Percentiles rank a stretch among this genome's conserved stretches.
Conservation (phyloP, 2,797 vertebrate genomes). For the Molossus molossus region DNA sequence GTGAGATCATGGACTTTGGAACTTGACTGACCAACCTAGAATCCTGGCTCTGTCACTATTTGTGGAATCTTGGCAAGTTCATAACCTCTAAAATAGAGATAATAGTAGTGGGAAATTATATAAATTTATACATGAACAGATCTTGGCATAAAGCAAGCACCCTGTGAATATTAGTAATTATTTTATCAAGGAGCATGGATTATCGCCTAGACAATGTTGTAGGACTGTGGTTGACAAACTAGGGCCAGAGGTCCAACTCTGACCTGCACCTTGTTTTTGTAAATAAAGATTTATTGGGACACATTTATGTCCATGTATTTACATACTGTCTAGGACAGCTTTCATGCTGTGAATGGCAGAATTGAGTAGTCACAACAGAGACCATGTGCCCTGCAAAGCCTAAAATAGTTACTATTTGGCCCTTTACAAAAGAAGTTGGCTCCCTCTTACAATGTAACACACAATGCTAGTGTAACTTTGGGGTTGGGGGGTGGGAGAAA, state of each 20-base stretch:
- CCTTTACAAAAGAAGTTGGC: background rate
- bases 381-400: background rate
- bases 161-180: background rate
- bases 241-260: background rate
- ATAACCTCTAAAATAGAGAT: background rate
- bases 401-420: background rate
- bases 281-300: constrained; percentile 54
- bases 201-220: background rate
- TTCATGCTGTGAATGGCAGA: background rate
- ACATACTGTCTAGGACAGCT: background rate
- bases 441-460: background rate
- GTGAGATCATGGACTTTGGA: background rate
- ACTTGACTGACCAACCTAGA: background rate
- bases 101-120: background rate
- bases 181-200: background rate
- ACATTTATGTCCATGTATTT: background rate
- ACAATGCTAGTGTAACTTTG: background rate
- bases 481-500: too few relatives aligned
- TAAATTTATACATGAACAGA: background rate
- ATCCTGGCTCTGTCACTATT: background rate
- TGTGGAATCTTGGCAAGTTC: background rate
- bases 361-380: background rate
- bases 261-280: background rate
- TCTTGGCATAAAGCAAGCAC: background rate
- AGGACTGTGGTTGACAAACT: background rate